Base-by-base conservation (phyloP, 2,113 vertebrate species). In the Chaetura pelagica region DNA sequence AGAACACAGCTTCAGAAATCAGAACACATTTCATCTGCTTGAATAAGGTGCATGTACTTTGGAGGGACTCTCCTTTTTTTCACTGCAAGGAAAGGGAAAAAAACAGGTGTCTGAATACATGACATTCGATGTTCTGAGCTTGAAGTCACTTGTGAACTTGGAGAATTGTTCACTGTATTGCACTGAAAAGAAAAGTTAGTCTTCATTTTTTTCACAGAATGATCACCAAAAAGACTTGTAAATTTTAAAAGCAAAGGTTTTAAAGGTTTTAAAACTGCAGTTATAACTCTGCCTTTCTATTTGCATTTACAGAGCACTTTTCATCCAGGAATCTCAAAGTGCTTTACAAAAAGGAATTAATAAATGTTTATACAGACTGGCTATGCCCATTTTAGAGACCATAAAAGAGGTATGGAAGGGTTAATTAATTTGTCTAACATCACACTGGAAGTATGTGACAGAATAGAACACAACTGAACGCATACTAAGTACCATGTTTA, bases 1-100 rank as follows among this genome's bases (percentile, higher is more conserved):
- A 97, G 83, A 93, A 90, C 23, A 93, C 15, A 72, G 15, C 32
- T 79, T 87, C 61, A 88, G 68, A 87, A 93, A 91, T 90, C 29
- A 94, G 64, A 90, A 77, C 68, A 95, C 23, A 26, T 89, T 92
- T 78, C 32, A 79, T 72, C 71, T 81, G 51, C 32, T 58, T 4
- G 13, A 34, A 46, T 40, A 34, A 87, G 49, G 61, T 30, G 9
- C 10, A 35, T 9, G 24, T 82, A 93, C n/a, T 6, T 9, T 32
- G 42, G 62, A 87, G 34, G 20, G 19, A 74, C 87, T 72, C 71
- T 64, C 35, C 64, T 34, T 8, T 94, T 94, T 77, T 64, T 89
- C 62, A 78, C n/a, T 72, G 27, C n/a, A 83, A 46, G 49, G 22
- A 72, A 26, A n/a, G 51, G 17, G 17, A 86, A 85, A 46, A 51